These are phyloP conservation scores for Cheilosia urbana DNA, from an alignment of 2,888 invertebrate genomes.

Conservation along the genomic window DNA sequence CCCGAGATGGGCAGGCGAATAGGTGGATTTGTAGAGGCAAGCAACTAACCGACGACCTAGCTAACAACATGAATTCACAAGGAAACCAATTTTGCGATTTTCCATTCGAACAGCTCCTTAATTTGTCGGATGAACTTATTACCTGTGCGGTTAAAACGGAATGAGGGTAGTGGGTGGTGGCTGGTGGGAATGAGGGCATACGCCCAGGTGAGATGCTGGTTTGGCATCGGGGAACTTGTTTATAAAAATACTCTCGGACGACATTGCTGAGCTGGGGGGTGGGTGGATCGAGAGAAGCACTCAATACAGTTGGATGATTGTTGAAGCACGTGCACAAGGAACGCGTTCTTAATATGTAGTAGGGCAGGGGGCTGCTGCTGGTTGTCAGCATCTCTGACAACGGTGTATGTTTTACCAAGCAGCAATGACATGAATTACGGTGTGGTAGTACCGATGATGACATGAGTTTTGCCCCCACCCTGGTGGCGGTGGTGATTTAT, in stretches of 20 bases:
- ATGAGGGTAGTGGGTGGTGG: conserved; percentile 9
- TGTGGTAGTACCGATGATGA: conserved; percentile 28
- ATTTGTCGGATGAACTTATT: conserved; percentile 76
- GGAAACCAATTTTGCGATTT: conserved; percentile 76
- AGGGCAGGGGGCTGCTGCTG: background rate
- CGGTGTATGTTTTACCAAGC: conserved; percentile 39
- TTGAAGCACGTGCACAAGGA: conserved; percentile 54
- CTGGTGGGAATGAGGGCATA: background rate
- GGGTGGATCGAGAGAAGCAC: conserved; percentile 55
- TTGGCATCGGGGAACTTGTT: conserved; percentile 27
- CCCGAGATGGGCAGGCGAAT: background rate
- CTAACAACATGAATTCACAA: conserved; percentile 73
- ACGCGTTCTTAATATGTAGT: conserved; percentile 26
- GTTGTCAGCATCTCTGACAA: conserved; percentile 29
- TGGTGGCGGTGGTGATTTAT: conserved; percentile 22
- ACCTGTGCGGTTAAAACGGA: conserved; percentile 66
- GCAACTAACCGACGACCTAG: conserved; percentile 64
- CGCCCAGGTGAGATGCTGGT: background rate
- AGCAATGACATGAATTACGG: conserved; percentile 55
- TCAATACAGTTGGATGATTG: conserved; percentile 59
- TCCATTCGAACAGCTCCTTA: conserved; percentile 76
- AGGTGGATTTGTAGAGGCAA: conserved; percentile 46
- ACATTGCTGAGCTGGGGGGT: conserved; percentile 47
- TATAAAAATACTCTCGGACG: conserved; percentile 68
- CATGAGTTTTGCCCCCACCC: conserved; percentile 11